Percentiles rank a stretch among this genome's conserved stretches.
These are phyloP conservation scores for Geotrupes spiniger DNA, from an alignment of 2,888 invertebrate species.

Conservation along the genomic window DNA sequence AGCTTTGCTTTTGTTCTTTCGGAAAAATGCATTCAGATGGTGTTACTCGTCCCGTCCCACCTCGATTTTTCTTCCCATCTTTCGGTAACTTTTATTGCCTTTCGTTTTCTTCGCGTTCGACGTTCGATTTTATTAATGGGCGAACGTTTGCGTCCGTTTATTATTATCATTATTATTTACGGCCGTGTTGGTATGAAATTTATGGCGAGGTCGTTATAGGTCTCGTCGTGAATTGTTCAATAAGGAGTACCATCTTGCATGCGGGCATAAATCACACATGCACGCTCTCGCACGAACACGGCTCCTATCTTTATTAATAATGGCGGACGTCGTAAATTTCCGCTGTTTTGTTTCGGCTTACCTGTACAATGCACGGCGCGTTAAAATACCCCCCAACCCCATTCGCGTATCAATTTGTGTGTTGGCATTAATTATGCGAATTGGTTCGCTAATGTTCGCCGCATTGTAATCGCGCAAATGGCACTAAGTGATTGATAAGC, in stretches of 20 bases:
- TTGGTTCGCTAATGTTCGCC: no score
- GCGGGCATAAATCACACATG: not conserved
- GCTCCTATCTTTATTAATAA: slow-evolving; percentile 2
- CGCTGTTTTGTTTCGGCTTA: not conserved
- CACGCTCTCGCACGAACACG: not conserved
- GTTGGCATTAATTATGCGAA: no score
- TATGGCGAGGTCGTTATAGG: slow-evolving; percentile 6
- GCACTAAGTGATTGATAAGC: no score
- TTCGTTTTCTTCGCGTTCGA: no score
- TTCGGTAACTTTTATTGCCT: no score
- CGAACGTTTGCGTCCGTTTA: no score
- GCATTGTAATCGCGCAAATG: no score
- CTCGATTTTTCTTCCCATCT: no score
- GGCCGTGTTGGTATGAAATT: not conserved
- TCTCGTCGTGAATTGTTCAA: slow-evolving; percentile 5
- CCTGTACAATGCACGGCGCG: not conserved
- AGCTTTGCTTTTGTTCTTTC: no score
- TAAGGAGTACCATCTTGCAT: slow-evolving; percentile 3
- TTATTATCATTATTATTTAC: not conserved
- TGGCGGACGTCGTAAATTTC: not conserved
- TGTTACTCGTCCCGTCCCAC: no score
- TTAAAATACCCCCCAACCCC: not conserved
- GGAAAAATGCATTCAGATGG: no score
- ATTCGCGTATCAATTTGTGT: not conserved
- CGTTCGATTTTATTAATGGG: no score